A percentile compares a stretch with the other conserved stretches of the same genome.
phyloP scores from a whole-genome alignment of 1,140 invertebrate genomes.

The Ruditapes philippinarum region DNA sequence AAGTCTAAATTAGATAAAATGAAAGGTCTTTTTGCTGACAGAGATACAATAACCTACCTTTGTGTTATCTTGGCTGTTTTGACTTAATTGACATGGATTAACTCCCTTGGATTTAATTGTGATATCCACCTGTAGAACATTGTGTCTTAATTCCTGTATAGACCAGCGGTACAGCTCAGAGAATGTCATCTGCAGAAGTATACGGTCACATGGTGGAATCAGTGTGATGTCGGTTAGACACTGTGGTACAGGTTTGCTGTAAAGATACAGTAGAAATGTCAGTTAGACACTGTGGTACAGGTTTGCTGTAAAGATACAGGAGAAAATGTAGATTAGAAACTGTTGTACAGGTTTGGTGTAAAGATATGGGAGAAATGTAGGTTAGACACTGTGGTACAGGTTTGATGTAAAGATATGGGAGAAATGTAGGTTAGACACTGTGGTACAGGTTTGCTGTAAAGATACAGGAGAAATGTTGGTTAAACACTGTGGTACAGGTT shows the following conservation, averaged over 20 bases:
- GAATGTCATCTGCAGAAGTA: slow-evolving; percentile 91
- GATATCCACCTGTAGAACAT: slow-evolving; percentile 87
- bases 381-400: too few species aligned
- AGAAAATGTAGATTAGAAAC: too few species aligned
- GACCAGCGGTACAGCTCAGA: slow-evolving; percentile 92
- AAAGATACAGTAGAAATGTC: slow-evolving; percentile 89
- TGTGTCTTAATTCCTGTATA: slow-evolving; percentile 89
- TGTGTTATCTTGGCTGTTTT: slow-evolving; percentile 70
- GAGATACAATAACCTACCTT: slow-evolving; percentile 75
- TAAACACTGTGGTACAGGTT: too few species aligned
- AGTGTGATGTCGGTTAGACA: slow-evolving; percentile 91
- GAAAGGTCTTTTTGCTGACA: too few species aligned
- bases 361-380: too few species aligned
- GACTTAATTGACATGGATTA: slow-evolving; percentile 70
- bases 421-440: too few species aligned
- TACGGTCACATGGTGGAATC: slow-evolving; percentile 92
- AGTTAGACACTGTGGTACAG: slow-evolving; percentile 89
- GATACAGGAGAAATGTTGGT: too few species aligned
- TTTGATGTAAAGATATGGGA: too few species aligned
- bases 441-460: too few species aligned
- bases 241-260: slow-evolving; percentile 86
- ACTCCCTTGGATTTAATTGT: slow-evolving; percentile 82
- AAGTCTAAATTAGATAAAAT: too few species aligned
- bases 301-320: slow-evolving; percentile 78
- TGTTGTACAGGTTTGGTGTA: too few species aligned